Evolutionary conservation across 1,140 invertebrate species (phyloP), one percentile per base, ranked within the genome.

Genomic region (Parapsyche elsis): DNA sequence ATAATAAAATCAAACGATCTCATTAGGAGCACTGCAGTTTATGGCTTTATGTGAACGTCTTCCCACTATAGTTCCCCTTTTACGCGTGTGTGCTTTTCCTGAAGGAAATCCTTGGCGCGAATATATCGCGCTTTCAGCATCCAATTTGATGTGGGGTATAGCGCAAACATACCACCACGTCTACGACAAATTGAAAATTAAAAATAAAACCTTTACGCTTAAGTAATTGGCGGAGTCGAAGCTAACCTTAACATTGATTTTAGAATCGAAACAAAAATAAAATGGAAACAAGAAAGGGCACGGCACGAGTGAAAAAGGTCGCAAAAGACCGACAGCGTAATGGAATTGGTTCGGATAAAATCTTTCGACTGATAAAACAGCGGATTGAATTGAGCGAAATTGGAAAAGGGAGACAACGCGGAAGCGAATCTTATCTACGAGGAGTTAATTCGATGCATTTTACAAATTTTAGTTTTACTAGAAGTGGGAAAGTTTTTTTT

Each of bases 1-100:
- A 53, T 23, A 81, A 82, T 82, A 82, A 82, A 82, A 82, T 79
- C 78, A 74, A 80, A 82, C 75, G 81, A 80, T 73, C 81, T 82
- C 81, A 78, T 82, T 82, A 82, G 78, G 26, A 57, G 44, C 78
- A 21, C 16, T 49, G 23, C 53, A 73, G 23, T 80, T 78, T 82
- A 80, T 67, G 78, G 21, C 44, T 16, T 14, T 21, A 38, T 46
- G 26, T 73, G 30, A 38, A 38, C 24, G 19, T 57, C 49, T 21
- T 26, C 23, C 9, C 49, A 21, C 21, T 9, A 49, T 74, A n/a
- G 57, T 53, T 75, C 46, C 73, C 73, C 16, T n/a, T 16, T 16
- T 67, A n/a, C 16, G 4, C 53, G 53, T 57, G 53, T 57, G 53
- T n/a, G 53, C 30, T 38, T 38, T 38, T 21, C 24, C 19, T 5